Conservation (phyloP, 2,113 vertebrate species). For the Dicaeum eximium region DNA sequence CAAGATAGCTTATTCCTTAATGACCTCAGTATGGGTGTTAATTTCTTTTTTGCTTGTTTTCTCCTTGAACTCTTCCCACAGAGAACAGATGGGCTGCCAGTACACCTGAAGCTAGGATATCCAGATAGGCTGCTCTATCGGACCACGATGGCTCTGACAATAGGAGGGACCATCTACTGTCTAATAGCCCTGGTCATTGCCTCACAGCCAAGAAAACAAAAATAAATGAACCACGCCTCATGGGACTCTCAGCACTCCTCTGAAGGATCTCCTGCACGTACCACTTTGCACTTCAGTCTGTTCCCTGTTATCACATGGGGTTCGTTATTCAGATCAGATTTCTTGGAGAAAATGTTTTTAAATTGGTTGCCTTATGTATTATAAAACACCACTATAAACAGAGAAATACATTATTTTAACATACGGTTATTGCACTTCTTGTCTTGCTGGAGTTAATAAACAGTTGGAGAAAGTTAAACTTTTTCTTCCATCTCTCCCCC, state of each 20-base stretch:
- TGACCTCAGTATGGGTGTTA: neutral
- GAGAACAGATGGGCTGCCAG: slow-evolving; percentile 82
- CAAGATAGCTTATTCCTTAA: neutral
- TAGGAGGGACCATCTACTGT: slow-evolving; percentile 91
- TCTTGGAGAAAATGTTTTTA: neutral
- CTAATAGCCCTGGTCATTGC: slow-evolving; percentile 90
- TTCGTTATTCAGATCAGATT: neutral
- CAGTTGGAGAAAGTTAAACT: neutral
- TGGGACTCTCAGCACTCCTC: neutral
- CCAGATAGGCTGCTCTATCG: slow-evolving; percentile 91
- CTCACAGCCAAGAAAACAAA: slow-evolving; percentile 78
- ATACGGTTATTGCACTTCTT: neutral
- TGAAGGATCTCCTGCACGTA: neutral
- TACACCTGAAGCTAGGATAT: slow-evolving; percentile 88
- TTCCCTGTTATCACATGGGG: neutral
- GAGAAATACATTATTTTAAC: neutral
- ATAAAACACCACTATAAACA: neutral
- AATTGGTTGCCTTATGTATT: neutral
- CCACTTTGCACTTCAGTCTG: neutral
- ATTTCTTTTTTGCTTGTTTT: neutral
- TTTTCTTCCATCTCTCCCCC: neutral
- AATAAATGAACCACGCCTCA: slow-evolving; percentile 38
- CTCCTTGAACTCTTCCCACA: slow-evolving; percentile 17
- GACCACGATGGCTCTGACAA: slow-evolving; percentile 93
- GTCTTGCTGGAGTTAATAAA: neutral